phyloP scores from a whole-genome alignment of 1,140 invertebrate genomes.

The Battus philenor region DNA sequence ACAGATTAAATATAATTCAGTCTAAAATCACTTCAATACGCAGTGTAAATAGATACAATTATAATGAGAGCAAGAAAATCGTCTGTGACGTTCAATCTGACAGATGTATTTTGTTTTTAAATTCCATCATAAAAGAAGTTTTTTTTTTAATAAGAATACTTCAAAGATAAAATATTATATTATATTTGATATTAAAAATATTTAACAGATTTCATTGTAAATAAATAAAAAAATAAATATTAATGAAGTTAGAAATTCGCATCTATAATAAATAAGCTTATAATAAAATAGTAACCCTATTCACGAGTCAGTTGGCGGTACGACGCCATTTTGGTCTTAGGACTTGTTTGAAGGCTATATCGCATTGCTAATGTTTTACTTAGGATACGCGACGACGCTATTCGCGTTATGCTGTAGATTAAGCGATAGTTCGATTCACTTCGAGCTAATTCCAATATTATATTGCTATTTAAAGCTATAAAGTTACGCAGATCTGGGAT shows the following conservation, averaged over 20 bases:
- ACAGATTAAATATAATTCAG: no score
- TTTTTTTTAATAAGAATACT: no score
- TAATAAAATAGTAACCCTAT: constrained; percentile 7
- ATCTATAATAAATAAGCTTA: neutral
- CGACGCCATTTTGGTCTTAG: constrained; percentile 51
- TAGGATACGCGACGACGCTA: constrained; percentile 9
- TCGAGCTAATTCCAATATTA: constrained; percentile 7
- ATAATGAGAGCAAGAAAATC: no score
- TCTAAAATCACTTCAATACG: no score
- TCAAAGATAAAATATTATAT: no score
- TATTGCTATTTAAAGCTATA: constrained; percentile 7
- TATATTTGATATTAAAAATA: no score
- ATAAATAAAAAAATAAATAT: neutral
- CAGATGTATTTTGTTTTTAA: no score
- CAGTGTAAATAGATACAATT: no score
- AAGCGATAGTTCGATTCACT: constrained; percentile 6
- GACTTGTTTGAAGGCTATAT: constrained; percentile 39
- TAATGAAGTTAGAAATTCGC: neutral
- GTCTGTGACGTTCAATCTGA: no score
- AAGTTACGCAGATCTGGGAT: no score
- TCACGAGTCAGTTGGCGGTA: constrained; percentile 17
- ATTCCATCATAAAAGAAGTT: no score
- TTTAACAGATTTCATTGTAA: no score
- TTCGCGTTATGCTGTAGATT: constrained; percentile 9
- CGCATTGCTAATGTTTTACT: constrained; percentile 19